Percentiles rank a stretch among this genome's conserved stretches.
Conservation (phyloP, 2,888 invertebrate species). For the Volucella inanis region DNA sequence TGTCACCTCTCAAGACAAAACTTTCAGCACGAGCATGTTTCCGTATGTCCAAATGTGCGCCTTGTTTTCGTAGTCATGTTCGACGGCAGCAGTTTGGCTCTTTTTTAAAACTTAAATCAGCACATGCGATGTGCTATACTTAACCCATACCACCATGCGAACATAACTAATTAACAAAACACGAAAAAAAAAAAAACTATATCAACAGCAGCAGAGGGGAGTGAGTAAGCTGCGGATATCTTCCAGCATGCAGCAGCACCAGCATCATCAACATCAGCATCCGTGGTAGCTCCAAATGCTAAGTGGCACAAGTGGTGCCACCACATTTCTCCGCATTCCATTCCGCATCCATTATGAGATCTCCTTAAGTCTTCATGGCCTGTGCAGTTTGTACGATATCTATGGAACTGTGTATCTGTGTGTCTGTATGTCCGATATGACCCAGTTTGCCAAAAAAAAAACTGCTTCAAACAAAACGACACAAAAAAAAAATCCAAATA, state of each 20-base stretch:
- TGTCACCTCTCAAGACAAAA: no score
- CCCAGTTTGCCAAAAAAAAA: constrained; percentile 63
- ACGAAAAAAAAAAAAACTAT: constrained; percentile 5
- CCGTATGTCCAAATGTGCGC: no score
- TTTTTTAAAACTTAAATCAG: neutral
- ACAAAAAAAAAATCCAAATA: constrained; percentile 27
- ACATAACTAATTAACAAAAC: constrained; percentile 43
- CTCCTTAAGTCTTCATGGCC: constrained; percentile 35
- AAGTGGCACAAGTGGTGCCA: constrained; percentile 65
- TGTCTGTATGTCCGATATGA: constrained; percentile 55
- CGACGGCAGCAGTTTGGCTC: neutral
- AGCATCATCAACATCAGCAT: constrained; percentile 1
- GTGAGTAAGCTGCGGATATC: neutral
- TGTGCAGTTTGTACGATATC: no score
- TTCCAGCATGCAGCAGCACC: constrained; percentile 40
- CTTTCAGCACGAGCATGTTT: no score
- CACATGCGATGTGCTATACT: neutral
- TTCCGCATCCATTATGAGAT: constrained; percentile 58
- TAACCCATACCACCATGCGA: neutral
- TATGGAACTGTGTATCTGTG: no score
- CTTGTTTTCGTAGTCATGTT: no score
- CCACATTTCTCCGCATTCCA: constrained; percentile 62
- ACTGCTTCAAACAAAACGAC: constrained; percentile 50
- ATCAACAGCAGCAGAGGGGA: neutral
- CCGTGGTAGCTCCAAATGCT: constrained; percentile 20